Conservation (phyloP, 2,888 invertebrate genomes). For the Cryptophagus acutangulus region DNA sequence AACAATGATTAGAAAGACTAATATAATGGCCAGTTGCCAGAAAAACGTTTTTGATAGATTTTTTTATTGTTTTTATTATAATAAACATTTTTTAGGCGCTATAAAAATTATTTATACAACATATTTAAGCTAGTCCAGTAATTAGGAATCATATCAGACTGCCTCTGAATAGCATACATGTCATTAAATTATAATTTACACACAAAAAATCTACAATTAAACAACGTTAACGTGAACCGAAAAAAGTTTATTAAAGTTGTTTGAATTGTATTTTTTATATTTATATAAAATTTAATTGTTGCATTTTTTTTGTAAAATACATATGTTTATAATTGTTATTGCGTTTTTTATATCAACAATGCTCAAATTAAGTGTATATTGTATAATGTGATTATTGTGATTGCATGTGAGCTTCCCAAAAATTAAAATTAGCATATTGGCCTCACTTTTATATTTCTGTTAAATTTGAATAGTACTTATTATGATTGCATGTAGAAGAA, state of each 20-base stretch:
- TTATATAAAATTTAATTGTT: constrained; percentile 1
- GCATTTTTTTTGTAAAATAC: constrained; percentile 2
- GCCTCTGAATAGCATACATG: constrained; percentile 25
- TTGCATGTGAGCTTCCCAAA: constrained; percentile 30
- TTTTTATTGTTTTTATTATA: constrained; percentile 32
- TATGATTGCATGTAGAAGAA: too few relatives aligned
- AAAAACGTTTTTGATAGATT: constrained; percentile 27
- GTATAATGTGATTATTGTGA: too few relatives aligned
- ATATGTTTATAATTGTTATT: constrained; percentile 9
- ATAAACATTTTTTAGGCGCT: constrained; percentile 20
- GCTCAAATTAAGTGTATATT: too few relatives aligned
- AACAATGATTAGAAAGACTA: constrained; percentile 3
- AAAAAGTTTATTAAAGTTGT: background rate
- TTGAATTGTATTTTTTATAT: background rate
- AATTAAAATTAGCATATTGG: constrained; percentile 11
- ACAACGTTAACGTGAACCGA: constrained; percentile 2
- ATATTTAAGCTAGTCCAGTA: constrained; percentile 35
- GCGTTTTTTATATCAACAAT: constrained; percentile 22
- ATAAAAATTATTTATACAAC: constrained; percentile 21
- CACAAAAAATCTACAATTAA: background rate
- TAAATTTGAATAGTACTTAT: too few relatives aligned
- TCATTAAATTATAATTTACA: constrained; percentile 4
- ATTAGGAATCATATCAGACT: constrained; percentile 39
- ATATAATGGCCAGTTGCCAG: constrained; percentile 26
- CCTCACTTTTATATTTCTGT: too few relatives aligned